Conservation (phyloP, 2,113 vertebrate species). For the Mormyrus lacerda region DNA sequence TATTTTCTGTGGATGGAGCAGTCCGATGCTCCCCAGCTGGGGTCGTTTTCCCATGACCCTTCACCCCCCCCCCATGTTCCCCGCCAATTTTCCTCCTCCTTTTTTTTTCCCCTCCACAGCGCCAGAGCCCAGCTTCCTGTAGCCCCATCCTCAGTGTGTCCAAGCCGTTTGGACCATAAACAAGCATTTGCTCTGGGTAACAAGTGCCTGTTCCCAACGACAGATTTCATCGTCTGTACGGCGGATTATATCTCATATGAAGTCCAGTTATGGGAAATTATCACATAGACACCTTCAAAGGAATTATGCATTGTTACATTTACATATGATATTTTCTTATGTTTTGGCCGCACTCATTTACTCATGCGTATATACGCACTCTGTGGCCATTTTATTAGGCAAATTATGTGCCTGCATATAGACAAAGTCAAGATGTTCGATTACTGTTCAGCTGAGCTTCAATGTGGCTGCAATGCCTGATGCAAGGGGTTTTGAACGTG, state of each 20-base stretch:
- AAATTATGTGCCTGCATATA: neutral
- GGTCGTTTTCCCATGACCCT: slow-evolving; percentile 14
- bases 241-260: neutral
- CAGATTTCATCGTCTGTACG: neutral
- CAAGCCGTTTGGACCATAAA: neutral
- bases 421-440: neutral
- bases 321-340: neutral
- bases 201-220: neutral
- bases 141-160: neutral
- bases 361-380: neutral
- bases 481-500: too few species aligned
- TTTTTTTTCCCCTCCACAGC: neutral
- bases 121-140: neutral
- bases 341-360: neutral
- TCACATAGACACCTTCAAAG: neutral
- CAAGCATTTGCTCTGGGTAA: neutral
- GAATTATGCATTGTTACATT: neutral
- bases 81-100: neutral
- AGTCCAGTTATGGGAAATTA: neutral
- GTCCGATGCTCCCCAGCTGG: neutral
- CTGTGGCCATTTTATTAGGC: neutral
- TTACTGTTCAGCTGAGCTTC: neutral
- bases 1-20: neutral
- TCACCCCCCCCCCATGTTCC: neutral
- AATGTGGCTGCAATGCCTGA: neutral